Evolutionary conservation across 2,888 invertebrate species (phyloP).

Genomic region (Meandrusa payeni): DNA sequence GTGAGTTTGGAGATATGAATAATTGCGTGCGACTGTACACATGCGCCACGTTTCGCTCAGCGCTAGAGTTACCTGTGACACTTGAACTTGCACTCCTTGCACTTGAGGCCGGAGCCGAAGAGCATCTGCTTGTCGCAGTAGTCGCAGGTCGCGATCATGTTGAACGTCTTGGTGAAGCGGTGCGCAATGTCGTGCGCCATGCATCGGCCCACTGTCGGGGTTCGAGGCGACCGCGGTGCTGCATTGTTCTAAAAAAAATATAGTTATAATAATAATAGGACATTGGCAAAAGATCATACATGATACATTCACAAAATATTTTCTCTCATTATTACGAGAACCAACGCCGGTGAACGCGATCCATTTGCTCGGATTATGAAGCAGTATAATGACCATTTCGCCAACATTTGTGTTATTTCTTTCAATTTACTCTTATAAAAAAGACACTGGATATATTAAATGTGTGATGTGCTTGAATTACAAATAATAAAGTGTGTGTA

Average conservation of each 20-base stretch:
- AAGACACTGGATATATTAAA: no score
- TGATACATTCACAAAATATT: no score
- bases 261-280: no score
- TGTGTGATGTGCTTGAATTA: no score
- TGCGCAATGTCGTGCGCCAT: conserved; percentile 95
- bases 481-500: no score
- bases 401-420: no score
- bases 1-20: neutral
- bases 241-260: conserved; percentile 16
- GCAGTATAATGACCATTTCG: no score
- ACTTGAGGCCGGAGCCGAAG: conserved; percentile 90
- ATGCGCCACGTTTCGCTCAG: neutral
- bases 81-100: conserved; percentile 97
- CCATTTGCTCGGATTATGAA: no score
- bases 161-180: conserved; percentile 93
- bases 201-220: conserved; percentile 84
- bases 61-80: conserved; percentile 82
- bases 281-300: no score
- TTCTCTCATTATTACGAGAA: no score
- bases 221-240: conserved; percentile 86
- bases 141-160: conserved; percentile 93
- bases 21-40: neutral
- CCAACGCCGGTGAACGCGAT: no score
- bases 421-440: no score
- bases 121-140: conserved; percentile 94